Base-by-base conservation (phyloP, 2,113 vertebrate species). In the Narcine bancroftii region DNA sequence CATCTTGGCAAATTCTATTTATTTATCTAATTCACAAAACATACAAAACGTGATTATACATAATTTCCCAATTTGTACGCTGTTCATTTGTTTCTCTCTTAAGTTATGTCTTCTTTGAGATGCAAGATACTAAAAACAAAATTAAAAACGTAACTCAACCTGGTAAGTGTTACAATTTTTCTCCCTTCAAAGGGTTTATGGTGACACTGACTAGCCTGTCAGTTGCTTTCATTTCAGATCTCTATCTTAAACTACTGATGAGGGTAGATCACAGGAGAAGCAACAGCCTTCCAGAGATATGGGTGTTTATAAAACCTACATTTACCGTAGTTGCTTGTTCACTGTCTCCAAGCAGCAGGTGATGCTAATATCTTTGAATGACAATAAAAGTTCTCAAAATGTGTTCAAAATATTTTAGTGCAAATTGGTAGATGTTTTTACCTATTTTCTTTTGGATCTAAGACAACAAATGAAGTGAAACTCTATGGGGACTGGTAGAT, bases 281-380 rank as follows among this genome's bases (percentile, higher is more conserved):
- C 94, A 56, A 93, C 94, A 94, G 93, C 93, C 93, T 92, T 92
- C 93, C 93, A 94, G 94, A 93, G 93, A 93, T 92, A 89, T 60
- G 93, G 93, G 93, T 93, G 69, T 94, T 94, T 94, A 93, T 93
- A 95, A 93, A 95, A 94, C 92, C 94, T 93, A 73, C 76, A n/a
- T n/a, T 73, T 71, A 71, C n/a, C n/a, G n/a, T n/a, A n/a, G 91
- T 93, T 93, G 93, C 92, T 83, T 93, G 93, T 94, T 94, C 94
- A 89, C 66, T 63, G 81, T 77, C 92, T 93, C 87, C 47, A 89
- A 73, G n/a, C 83, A 89, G 87, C 95, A 95, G 94, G 94, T 94
- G 94, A 93, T 71, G 33, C 93, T 93, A 95, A 94, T 92, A 92
- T 53, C 24, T 93, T 56, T 81, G 93, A 92, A n/a, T 93, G 85